Evolutionary conservation across 2,797 vertebrate species (phyloP).

Genomic region (Bovichtus diacanthus): DNA sequence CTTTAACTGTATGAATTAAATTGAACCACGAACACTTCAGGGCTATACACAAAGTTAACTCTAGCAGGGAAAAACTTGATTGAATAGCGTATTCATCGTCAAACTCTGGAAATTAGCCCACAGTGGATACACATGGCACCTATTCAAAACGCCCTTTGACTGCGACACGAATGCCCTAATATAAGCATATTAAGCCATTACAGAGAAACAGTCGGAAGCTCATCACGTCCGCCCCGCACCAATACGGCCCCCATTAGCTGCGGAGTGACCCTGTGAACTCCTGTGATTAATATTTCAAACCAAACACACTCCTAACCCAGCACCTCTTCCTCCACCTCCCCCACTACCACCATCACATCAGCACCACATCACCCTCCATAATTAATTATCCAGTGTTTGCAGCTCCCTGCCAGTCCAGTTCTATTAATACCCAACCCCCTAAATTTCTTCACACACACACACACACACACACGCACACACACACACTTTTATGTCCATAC

Average conservation of each 20-base stretch:
- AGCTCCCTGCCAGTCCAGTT: conserved; percentile 61
- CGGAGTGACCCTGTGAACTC: conserved; percentile 67
- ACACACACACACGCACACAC: conserved; percentile 23
- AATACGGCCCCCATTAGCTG: conserved; percentile 73
- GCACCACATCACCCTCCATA: conserved; percentile 69
- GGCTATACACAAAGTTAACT: conserved; percentile 21
- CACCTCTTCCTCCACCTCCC: conserved; percentile 44
- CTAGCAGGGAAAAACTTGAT: conserved; percentile 47
- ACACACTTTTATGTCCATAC: conserved; percentile 52
- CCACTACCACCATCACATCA: conserved; percentile 50
- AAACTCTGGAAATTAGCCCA: conserved; percentile 50
- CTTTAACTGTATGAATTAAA: conserved; percentile 22
- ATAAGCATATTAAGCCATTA: conserved; percentile 68
- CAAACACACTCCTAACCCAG: conserved; percentile 60
- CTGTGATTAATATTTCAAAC: conserved; percentile 80
- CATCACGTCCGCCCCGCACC: conserved; percentile 55
- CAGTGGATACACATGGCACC: conserved; percentile 38
- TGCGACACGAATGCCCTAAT: conserved; percentile 53
- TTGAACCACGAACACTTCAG: conserved; percentile 1
- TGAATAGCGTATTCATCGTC: conserved; percentile 47
- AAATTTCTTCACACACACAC: conserved; percentile 15
- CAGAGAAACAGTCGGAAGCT: conserved; percentile 68
- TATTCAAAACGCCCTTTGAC: conserved; percentile 58
- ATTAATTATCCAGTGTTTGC: conserved; percentile 76
- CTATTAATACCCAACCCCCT: conserved; percentile 67